Conservation (phyloP, 2,888 invertebrate species). For the Eupithecia vulgata region DNA sequence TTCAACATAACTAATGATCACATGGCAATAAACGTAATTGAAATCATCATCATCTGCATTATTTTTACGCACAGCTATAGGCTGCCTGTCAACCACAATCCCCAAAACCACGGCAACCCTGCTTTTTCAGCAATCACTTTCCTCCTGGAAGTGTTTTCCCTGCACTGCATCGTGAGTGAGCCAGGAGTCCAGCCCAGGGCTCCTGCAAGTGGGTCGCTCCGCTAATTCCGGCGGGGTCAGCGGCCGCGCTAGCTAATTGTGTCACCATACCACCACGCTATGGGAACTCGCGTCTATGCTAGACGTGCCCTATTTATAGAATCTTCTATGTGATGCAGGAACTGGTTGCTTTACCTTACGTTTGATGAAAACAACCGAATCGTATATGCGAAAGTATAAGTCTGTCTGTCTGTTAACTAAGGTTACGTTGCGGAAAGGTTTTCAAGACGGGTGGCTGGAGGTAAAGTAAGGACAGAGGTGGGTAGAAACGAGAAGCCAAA, state of each 20-base stretch:
- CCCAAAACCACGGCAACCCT: too few species aligned
- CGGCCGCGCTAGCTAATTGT: constrained; percentile 56
- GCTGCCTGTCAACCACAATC: too few species aligned
- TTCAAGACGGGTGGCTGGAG: neutral
- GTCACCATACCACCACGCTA: constrained; percentile 53
- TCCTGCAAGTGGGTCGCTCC: constrained; percentile 59
- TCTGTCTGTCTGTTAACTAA: neutral
- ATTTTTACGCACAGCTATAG: too few species aligned
- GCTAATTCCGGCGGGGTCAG: constrained; percentile 77
- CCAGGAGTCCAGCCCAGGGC: constrained; percentile 1
- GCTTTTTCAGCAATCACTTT: too few species aligned
- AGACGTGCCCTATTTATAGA: constrained; percentile 17
- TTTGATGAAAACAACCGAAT: neutral
- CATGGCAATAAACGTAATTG: too few species aligned
- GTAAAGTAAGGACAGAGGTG: neutral
- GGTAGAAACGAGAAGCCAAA: too few species aligned
- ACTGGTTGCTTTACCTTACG: neutral
- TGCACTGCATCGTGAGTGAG: neutral
- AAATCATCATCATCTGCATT: too few species aligned
- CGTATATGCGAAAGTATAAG: neutral
- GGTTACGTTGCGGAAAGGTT: neutral
- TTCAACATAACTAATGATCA: too few species aligned
- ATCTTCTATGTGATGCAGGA: neutral
- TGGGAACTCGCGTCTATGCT: constrained; percentile 23
- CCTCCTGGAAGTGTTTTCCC: neutral